Conservation (phyloP, 2,888 invertebrate genomes). For the Aphidoletes aphidimyza region DNA sequence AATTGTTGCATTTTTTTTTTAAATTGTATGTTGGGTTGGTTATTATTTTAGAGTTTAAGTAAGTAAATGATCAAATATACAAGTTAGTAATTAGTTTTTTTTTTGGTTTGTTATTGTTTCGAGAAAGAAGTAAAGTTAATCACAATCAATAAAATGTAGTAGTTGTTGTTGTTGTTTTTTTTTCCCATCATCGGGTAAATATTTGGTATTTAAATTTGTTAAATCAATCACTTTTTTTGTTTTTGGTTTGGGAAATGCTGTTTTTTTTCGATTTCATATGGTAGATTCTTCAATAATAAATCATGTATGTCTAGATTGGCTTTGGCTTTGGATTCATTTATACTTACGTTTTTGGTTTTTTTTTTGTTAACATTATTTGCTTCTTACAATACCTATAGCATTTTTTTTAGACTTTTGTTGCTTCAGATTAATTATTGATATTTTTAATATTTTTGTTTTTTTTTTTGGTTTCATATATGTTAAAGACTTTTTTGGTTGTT, state of each 20-base stretch:
- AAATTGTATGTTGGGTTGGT: constrained; percentile 1
- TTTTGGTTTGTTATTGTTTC: not conserved
- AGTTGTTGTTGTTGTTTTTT: not conserved
- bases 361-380: not conserved
- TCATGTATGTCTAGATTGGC: not conserved
- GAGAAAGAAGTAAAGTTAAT: constrained; percentile 39
- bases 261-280: not conserved
- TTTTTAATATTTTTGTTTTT: not conserved
- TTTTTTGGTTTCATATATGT: not conserved
- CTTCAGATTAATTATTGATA: not conserved
- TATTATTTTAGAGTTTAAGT: constrained; percentile 6
- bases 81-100: constrained; percentile 21
- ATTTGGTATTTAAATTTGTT: not conserved
- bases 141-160: constrained; percentile 12
- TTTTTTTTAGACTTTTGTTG: constrained; percentile 3
- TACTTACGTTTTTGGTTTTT: not conserved
- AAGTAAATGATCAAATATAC: constrained; percentile 33
- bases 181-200: not conserved
- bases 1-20: no score
- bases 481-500: not conserved
- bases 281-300: not conserved
- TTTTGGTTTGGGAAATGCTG: not conserved
- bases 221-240: not conserved
- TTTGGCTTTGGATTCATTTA: constrained; percentile 48
- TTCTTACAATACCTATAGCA: not conserved